These are phyloP conservation scores for Drosophila buzzatii DNA, from an alignment of 2,888 invertebrate genomes.

Conservation along the genomic window DNA sequence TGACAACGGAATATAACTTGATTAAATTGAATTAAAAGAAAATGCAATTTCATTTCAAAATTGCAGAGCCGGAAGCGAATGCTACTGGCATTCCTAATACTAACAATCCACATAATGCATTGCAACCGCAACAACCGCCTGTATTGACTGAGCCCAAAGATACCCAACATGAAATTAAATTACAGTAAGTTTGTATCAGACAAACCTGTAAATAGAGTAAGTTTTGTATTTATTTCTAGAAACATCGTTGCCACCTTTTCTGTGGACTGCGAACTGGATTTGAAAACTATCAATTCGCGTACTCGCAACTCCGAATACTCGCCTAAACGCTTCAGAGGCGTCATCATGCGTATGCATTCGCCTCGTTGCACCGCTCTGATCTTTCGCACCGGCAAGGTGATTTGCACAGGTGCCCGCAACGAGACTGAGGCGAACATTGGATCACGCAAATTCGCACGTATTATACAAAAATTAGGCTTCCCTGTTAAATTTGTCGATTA, in stretches of 20 bases:
- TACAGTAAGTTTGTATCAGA: constrained; percentile 86
- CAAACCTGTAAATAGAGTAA: not conserved
- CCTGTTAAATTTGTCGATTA: constrained; percentile 91
- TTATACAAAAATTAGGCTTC: constrained; percentile 93
- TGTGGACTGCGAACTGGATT: constrained; percentile 89
- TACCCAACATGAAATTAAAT: constrained; percentile 87
- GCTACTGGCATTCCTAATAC: constrained; percentile 10
- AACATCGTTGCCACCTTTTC: constrained; percentile 93
- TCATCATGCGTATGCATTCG: constrained; percentile 93
- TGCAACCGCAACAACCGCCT: constrained; percentile 85
- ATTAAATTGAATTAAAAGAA: constrained; percentile 28
- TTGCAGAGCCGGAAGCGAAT: constrained; percentile 55
- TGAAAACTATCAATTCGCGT: constrained; percentile 91
- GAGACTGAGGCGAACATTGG: constrained; percentile 92
- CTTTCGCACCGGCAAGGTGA: constrained; percentile 92
- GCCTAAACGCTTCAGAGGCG: constrained; percentile 92
- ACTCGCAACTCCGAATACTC: constrained; percentile 94
- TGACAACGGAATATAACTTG: not conserved
- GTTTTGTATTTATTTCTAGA: constrained; percentile 84
- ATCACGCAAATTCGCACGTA: constrained; percentile 92
- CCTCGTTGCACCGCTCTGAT: constrained; percentile 91
- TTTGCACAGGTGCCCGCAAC: constrained; percentile 92
- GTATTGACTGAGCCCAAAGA: constrained; percentile 87
- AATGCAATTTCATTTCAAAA: constrained; percentile 75
- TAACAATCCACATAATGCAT: constrained; percentile 75